phyloP scores from a whole-genome alignment of 2,797 vertebrate genomes.

The Otolemur crassicaudatus region DNA sequence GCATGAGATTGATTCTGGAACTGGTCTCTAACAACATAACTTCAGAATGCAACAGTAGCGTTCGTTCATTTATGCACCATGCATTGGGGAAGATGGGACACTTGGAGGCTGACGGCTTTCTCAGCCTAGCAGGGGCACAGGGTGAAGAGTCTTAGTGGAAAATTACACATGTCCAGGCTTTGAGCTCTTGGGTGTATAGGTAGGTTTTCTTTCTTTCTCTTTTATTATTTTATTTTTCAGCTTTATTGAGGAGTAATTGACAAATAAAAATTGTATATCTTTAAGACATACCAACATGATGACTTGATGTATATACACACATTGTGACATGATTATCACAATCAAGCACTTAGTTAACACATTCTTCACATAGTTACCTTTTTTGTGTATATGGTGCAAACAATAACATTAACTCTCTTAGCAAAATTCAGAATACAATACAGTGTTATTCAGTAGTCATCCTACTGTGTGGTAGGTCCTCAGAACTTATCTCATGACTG shows the following conservation, averaged over 20 bases:
- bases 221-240: background rate
- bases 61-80: background rate
- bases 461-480: background rate
- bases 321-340: too few relatives aligned
- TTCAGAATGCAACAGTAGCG: background rate
- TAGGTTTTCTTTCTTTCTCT: background rate
- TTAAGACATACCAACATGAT: background rate
- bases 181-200: background rate
- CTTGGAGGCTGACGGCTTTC: background rate
- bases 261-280: background rate
- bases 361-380: background rate
- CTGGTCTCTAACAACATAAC: too few relatives aligned
- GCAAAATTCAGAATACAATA: background rate
- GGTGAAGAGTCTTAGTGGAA: background rate
- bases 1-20: background rate
- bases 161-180: fast-evolving
- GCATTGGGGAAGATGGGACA: background rate
- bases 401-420: background rate
- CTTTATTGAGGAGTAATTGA: background rate
- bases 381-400: background rate
- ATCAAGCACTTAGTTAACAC: background rate
- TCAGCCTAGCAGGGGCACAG: background rate
- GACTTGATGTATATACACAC: background rate
- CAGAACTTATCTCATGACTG: background rate
- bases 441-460: background rate